Percentiles rank a stretch among this genome's conserved stretches.
Conservation (phyloP, 2,888 invertebrate species). For the Prosapia bicincta region DNA sequence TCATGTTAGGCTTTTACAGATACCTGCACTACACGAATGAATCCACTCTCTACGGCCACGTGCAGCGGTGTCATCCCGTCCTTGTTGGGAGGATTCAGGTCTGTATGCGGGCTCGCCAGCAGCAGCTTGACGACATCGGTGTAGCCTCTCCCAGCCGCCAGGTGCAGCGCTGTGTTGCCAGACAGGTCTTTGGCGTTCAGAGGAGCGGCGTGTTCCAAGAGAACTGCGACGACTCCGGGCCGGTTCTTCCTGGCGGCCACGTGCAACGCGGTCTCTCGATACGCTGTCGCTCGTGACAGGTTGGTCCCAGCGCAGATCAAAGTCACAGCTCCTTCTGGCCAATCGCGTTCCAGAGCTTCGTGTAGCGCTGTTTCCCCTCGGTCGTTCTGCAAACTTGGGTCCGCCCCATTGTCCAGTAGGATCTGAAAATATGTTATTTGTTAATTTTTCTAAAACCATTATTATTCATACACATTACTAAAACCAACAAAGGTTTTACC, state of each 20-base stretch:
- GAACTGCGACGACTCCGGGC: constrained; percentile 40
- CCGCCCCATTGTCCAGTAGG: constrained; percentile 44
- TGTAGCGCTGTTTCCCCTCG: constrained; percentile 44
- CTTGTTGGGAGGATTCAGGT: constrained; percentile 44
- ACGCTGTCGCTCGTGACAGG: constrained; percentile 39
- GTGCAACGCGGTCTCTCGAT: constrained; percentile 46
- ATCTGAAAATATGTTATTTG: constrained; percentile 38
- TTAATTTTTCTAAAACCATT: too few species aligned
- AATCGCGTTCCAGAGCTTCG: constrained; percentile 35
- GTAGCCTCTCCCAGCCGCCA: constrained; percentile 47
- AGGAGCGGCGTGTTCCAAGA: constrained; percentile 43
- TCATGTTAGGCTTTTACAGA: background rate
- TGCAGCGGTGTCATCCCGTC: constrained; percentile 45
- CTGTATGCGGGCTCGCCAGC: constrained; percentile 43
- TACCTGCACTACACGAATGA: constrained; percentile 43
- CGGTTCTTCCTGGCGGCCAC: constrained; percentile 45
- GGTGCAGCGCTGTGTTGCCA: constrained; percentile 46
- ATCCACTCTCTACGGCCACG: constrained; percentile 47
- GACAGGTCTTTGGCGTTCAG: constrained; percentile 44
- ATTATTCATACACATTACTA: too few species aligned
- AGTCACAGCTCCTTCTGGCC: constrained; percentile 30
- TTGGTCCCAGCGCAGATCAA: constrained; percentile 34
- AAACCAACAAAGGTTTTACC: too few species aligned
- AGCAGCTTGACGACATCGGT: constrained; percentile 44
- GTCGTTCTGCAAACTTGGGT: constrained; percentile 45